Base-by-base conservation (phyloP, 1,140 invertebrate genomes). In the Nymphalis io region DNA sequence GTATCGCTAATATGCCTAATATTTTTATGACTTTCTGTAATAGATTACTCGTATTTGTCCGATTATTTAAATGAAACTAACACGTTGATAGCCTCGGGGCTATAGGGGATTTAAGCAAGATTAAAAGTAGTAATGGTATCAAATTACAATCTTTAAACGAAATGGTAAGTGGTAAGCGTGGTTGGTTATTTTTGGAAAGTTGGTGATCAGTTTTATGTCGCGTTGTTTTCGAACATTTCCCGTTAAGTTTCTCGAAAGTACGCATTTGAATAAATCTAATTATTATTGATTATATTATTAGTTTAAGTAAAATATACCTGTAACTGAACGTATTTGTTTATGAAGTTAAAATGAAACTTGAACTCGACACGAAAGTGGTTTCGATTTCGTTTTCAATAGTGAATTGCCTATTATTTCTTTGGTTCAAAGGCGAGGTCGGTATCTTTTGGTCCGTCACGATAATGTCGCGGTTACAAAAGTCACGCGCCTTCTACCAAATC, bases 91-190 rank as follows among this genome's bases (percentile, higher is more conserved):
- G 84, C 88, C 86, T 87, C 76, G 76, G 59, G 61, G 48, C 84
- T 77, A 68, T 70, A 69, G 76, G 59, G 61, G 48, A 85, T 77
- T 70, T 70, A 69, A 80, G 79, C 81, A 79, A 73, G 75, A 83
- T 80, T 81, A 77, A 46, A 33, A 44, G 39, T 61, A 48, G 60
- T 27, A 48, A 51, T 33, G 27, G 46, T 48, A 46, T 70, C 27
- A 80, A 86, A 90, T 90, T 80, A 79, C 65, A 74, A 90, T 90
- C 87, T 73, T 80, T 82, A 61, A 87, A 82, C 74, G 86, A 88
- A 87, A 87, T 84, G 75, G 82, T 80, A 63, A 63, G 60, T 53
- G 21, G 51, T 15, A n/a, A 13, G 38, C 60, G 18, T 39, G 60
- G 11, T 23, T 61, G 27, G 46, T 46, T 27, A 5, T 63, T 53